Conservation (phyloP, 2,888 invertebrate species). For the Platycnemis pennipes region DNA sequence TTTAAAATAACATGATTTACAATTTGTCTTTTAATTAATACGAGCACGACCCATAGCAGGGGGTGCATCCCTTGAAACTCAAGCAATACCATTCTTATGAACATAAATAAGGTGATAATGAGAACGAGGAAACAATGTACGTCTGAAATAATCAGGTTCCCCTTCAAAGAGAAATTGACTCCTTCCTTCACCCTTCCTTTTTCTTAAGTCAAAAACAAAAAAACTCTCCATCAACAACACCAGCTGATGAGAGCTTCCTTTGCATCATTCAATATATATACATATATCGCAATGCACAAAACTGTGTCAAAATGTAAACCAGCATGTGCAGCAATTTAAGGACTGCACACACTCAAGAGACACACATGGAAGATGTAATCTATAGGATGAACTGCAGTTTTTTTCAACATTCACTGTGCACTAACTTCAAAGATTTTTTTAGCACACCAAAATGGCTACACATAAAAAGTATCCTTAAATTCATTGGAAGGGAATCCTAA, state of each 20-base stretch:
- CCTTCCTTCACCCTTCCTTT: not conserved
- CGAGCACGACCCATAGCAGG: conserved; percentile 47
- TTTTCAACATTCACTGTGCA: conserved; percentile 64
- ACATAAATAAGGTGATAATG: conserved; percentile 45
- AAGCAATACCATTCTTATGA: conserved; percentile 55
- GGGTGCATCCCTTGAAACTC: conserved; percentile 51
- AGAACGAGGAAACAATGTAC: conserved; percentile 52
- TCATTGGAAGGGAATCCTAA: conserved; percentile 67
- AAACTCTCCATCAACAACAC: conserved; percentile 29
- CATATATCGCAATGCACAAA: conserved; percentile 41
- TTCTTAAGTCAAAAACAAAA: not conserved
- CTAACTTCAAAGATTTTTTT: conserved; percentile 58
- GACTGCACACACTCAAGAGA: conserved; percentile 54
- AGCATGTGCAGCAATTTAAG: conserved; percentile 50
- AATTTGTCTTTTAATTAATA: conserved; percentile 67
- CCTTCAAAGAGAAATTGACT: not conserved
- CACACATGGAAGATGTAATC: conserved; percentile 67
- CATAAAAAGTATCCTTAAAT: conserved; percentile 67
- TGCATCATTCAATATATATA: conserved; percentile 44
- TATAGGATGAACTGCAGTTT: conserved; percentile 66
- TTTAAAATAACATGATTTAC: conserved; percentile 67
- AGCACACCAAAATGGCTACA: conserved; percentile 67
- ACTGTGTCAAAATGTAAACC: conserved; percentile 61
- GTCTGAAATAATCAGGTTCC: conserved; percentile 29
- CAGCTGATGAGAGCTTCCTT: not conserved